Conservation (phyloP, 1,140 invertebrate species). For the Grapholita molesta region DNA sequence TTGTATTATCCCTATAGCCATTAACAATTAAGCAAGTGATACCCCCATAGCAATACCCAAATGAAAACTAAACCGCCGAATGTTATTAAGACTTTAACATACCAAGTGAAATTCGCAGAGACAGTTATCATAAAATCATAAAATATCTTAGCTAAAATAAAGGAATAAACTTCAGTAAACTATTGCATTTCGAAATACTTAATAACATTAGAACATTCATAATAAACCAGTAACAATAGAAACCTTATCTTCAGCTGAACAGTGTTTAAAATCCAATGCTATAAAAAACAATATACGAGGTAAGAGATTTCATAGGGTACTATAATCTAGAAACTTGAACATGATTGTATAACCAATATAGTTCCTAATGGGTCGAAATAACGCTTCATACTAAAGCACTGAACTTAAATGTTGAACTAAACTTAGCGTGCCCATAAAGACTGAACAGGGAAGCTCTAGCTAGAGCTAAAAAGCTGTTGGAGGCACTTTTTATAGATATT, state of each 20-base stretch:
- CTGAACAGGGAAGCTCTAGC: slow-evolving; percentile 51
- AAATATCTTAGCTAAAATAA: neutral
- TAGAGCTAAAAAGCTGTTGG: slow-evolving; percentile 52
- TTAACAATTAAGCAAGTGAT: neutral
- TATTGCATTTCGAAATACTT: neutral
- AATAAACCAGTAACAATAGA: neutral
- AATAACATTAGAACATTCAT: neutral
- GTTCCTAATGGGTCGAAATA: neutral
- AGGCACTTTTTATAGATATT: slow-evolving; percentile 75
- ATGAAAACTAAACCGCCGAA: neutral
- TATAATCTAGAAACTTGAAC: neutral
- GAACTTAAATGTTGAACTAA: slow-evolving; percentile 28
- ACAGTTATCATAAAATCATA: neutral
- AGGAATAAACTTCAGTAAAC: neutral
- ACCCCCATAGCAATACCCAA: neutral
- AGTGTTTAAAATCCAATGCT: neutral
- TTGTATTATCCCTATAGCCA: neutral
- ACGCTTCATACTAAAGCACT: neutral
- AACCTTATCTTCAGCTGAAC: neutral
- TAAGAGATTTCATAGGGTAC: neutral
- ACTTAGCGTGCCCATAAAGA: slow-evolving; percentile 60
- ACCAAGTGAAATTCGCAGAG: neutral
- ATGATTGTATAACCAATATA: neutral
- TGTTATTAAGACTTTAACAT: neutral
- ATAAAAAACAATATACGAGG: neutral